Percentiles rank a stretch among this genome's conserved stretches.
Conservation (phyloP, 2,797 vertebrate species). For the Onychomys leucogaster region DNA sequence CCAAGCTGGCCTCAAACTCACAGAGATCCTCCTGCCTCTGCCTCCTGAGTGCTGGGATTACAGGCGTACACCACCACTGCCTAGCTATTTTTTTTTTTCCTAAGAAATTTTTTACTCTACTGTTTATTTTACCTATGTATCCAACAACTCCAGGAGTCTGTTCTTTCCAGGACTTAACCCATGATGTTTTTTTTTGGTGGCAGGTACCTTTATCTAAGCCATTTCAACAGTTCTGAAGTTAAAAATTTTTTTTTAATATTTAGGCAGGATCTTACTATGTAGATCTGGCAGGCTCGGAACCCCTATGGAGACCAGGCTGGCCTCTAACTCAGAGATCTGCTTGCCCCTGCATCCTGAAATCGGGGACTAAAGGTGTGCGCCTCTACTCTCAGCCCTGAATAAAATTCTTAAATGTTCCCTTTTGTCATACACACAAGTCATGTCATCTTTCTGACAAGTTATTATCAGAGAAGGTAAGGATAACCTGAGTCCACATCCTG, state of each 20-base stretch:
- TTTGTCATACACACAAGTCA: fast-evolving
- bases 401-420: background rate
- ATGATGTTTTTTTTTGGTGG: background rate
- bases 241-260: background rate
- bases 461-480: background rate
- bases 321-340: background rate
- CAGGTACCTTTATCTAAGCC: background rate
- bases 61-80: no score
- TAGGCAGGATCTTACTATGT: background rate
- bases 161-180: background rate
- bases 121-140: background rate
- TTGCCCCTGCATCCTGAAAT: background rate
- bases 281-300: background rate
- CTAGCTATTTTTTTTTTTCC: no score
- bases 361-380: background rate
- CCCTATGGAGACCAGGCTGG: background rate
- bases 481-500: background rate
- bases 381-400: background rate
- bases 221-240: background rate
- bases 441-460: background rate
- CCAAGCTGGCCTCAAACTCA: no score
- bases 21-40: no score
- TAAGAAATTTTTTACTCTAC: background rate
- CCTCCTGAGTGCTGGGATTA: no score
- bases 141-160: background rate